Base-by-base conservation (phyloP, 2,888 invertebrate species). In the Phyllotreta cruciferae region DNA sequence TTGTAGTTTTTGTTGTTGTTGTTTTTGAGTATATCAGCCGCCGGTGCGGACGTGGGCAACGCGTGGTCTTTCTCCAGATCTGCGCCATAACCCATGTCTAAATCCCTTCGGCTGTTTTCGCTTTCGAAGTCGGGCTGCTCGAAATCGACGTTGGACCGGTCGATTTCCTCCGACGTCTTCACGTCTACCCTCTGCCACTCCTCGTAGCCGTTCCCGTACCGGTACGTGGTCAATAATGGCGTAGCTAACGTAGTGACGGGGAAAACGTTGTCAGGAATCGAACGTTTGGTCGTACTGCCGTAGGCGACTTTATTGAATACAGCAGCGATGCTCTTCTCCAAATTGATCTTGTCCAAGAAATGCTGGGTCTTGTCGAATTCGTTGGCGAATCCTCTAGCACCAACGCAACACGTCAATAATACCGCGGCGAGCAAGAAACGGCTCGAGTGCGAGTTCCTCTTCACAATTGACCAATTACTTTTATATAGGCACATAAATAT, bases 21-120 rank as follows among this genome's bases (percentile, higher is more conserved):
- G 76, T 90, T 89, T 81, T 90, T 90, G 77, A 90, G 83, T 73
- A 90, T 90, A 80, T 90, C 90, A n/a, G 90, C 90, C 74, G 90
- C 90, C 64, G 90, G 90, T 58, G 90, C 90, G 63, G 89, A 89
- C 68, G 90, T 90, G 11, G 90, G 90, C 75, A 90, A 78, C 47
- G 87, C 90, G 80, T 90, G 90, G 80, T 90, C 90, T 70, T 88
- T 83, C 80, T 90, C 90, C 79, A 90, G 76, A 78, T 90, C 90
- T 52, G 85, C 82, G 75, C 90, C 90, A 82, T 90, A 90, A 6
- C 73, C 70, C 37, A 66, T 81, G 60, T 82, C 82, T 39, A 77
- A 71, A 42, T 75, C 75, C 37, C 72, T 65, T 56, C 72, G 57
- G 36, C 55, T 69, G 55, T 75, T 74, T n/a, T 73, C 73, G 36